Conservation (phyloP, 2,113 vertebrate species). For the Ciconia stormi region DNA sequence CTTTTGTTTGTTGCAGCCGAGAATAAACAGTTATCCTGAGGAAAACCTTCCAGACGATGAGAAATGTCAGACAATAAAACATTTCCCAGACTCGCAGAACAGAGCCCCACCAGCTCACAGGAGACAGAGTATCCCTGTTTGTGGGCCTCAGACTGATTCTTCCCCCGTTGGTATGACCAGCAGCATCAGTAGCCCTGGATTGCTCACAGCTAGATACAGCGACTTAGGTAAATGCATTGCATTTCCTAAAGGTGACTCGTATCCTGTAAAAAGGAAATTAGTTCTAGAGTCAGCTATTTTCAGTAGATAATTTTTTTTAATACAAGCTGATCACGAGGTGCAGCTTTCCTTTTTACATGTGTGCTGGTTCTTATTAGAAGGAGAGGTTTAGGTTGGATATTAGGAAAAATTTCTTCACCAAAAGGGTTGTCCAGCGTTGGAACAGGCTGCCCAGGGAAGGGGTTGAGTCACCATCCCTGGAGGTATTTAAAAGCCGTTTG, state of each 20-base stretch:
- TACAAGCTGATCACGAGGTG: background rate
- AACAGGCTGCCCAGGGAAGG: background rate
- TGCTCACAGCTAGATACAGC: slow-evolving; percentile 73
- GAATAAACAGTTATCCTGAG: slow-evolving; percentile 83
- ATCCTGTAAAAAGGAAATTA: background rate
- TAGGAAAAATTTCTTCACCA: background rate
- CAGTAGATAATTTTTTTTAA: background rate
- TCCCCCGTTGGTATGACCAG: slow-evolving; percentile 78
- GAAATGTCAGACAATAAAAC: slow-evolving; percentile 84
- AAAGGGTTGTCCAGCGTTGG: background rate
- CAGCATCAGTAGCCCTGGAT: slow-evolving; percentile 85
- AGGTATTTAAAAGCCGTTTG: background rate
- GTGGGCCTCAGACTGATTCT: slow-evolving; percentile 76
- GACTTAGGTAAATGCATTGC: slow-evolving; percentile 64
- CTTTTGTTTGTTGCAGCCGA: slow-evolving; percentile 76
- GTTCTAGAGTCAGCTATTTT: background rate
- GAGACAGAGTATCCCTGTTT: slow-evolving; percentile 89
- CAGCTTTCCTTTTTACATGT: background rate
- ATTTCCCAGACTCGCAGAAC: slow-evolving; percentile 81
- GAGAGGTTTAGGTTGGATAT: background rate
- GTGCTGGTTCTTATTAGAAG: background rate
- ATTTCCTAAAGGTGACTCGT: background rate
- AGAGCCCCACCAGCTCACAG: slow-evolving; percentile 75
- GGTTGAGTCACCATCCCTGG: background rate
- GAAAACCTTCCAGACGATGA: slow-evolving; percentile 85